phyloP scores from a whole-genome alignment of 2,888 invertebrate species.

The Eurois occulta region DNA sequence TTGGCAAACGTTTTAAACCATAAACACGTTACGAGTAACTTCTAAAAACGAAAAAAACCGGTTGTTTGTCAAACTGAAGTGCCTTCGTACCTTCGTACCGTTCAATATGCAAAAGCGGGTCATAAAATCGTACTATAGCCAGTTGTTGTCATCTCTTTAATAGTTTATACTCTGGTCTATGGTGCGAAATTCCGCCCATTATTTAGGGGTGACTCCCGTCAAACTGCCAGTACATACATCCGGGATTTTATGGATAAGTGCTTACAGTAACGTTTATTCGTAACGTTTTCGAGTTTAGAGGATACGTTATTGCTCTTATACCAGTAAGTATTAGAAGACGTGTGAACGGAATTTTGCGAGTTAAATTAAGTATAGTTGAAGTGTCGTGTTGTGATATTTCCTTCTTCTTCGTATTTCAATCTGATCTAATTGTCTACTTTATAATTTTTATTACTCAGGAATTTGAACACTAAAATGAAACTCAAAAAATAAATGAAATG shows the following conservation, averaged over 20 bases:
- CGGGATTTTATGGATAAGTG: constrained; percentile 77
- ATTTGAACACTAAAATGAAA: neutral
- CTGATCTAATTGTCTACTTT: neutral
- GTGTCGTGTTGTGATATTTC: no score
- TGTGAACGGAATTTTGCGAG: constrained; percentile 5
- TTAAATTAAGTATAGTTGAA: neutral
- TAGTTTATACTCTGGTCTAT: constrained; percentile 83
- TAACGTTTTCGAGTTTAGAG: constrained; percentile 38
- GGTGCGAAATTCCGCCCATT: constrained; percentile 83
- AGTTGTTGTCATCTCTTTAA: constrained; percentile 78
- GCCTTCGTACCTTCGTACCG: constrained; percentile 42
- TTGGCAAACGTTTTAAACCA: constrained; percentile 12
- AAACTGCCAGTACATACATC: constrained; percentile 77
- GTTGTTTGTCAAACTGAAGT: constrained; percentile 54
- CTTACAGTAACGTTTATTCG: constrained; percentile 60
- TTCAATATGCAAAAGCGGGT: constrained; percentile 77
- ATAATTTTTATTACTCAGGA: neutral
- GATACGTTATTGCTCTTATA: constrained; percentile 19
- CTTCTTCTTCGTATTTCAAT: neutral
- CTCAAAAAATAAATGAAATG: neutral
- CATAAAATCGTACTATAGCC: constrained; percentile 78
- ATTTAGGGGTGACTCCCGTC: constrained; percentile 80
- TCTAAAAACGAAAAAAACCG: constrained; percentile 27
- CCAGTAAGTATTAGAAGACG: constrained; percentile 11
- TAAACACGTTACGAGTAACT: constrained; percentile 9